Evolutionary conservation across 2,113 vertebrate species (phyloP), one percentile per base, ranked within the genome.

Genomic region (Hypomesus transpacificus): DNA sequence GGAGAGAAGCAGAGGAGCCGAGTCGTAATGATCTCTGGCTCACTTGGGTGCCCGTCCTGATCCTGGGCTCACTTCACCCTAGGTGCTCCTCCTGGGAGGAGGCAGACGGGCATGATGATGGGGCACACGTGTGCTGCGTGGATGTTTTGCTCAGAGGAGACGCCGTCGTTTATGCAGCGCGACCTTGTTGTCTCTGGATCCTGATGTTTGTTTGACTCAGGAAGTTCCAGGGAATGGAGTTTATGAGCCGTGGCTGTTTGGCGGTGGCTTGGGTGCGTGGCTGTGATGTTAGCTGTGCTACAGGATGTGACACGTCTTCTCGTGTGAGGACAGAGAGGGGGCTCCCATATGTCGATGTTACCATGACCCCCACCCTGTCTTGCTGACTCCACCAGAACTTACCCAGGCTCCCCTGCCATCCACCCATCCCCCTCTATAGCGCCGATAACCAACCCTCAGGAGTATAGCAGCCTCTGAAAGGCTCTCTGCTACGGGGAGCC

Each of bases 361-460:
- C 39, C 51, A 64, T 69, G 67, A 20, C 22, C 58, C 17, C 77
- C 81, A 78, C 75, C 79, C n/a, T 18, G 31, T 74, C 70, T 66
- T 80, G 70, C 77, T 76, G 79, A 54, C 52, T 68, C 22, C 66
- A 26, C 14, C 14, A 14, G 13, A 61, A 60, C 3, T 17, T n/a
- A 14, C 7, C 31, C 9, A 50, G 39, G 24, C 20, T n/a, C 13
- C 13, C 26, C 5, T 8, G 18, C 31, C 62, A n/a, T n/a, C 28
- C 14, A n/a, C 31, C 26, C 62, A 18, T n/a, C 62, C 20, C 31
- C 62, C 31, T 46, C 17, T n/a, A 65, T 7, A 17, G 21, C 18
- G 14, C 34, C 11, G 11, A 46, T 20, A n/a, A 46, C 31, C n/a
- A 64, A 6, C 31, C 28, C 9, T 11, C 9, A 21, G n/a, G 3